Conservation (phyloP, 2,888 invertebrate genomes). For the Nymphalis polychloros region DNA sequence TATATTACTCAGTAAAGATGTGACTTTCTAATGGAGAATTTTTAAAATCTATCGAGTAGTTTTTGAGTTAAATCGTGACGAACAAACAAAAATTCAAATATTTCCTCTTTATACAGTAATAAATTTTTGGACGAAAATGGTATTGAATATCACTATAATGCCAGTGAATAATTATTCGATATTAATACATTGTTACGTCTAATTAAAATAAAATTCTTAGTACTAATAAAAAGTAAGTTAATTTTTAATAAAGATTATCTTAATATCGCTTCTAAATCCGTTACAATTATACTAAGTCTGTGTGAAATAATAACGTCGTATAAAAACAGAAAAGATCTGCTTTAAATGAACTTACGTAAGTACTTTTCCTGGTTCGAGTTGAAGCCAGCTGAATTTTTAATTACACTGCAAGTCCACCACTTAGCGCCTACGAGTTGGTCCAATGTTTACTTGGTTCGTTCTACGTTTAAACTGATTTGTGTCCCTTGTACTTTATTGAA, state of each 20-base stretch:
- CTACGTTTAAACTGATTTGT: constrained; percentile 49
- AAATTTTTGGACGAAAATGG: too few species aligned
- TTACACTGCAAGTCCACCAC: constrained; percentile 70
- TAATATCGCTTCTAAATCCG: constrained; percentile 22
- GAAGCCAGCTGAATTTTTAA: constrained; percentile 72
- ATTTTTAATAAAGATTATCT: constrained; percentile 2
- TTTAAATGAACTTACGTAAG: constrained; percentile 47
- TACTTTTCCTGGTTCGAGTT: constrained; percentile 59
- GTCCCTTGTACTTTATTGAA: constrained; percentile 5
- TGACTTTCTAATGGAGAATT: too few species aligned
- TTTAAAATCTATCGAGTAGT: too few species aligned
- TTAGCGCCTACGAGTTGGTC: constrained; percentile 60
- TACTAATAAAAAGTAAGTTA: background rate
- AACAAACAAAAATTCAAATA: too few species aligned
- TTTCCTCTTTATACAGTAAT: too few species aligned
- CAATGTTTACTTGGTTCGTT: constrained; percentile 59
- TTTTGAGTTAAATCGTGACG: too few species aligned
- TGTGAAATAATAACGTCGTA: constrained; percentile 23
- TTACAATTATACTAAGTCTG: constrained; percentile 21
- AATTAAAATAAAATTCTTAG: background rate
- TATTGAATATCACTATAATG: too few species aligned
- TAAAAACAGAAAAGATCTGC: constrained; percentile 24
- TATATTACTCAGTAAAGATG: too few species aligned
- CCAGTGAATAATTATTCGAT: too few species aligned
- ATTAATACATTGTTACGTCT: too few species aligned